Conservation (phyloP, 1,140 invertebrate species). For the Macrobrachium rosenbergii region DNA sequence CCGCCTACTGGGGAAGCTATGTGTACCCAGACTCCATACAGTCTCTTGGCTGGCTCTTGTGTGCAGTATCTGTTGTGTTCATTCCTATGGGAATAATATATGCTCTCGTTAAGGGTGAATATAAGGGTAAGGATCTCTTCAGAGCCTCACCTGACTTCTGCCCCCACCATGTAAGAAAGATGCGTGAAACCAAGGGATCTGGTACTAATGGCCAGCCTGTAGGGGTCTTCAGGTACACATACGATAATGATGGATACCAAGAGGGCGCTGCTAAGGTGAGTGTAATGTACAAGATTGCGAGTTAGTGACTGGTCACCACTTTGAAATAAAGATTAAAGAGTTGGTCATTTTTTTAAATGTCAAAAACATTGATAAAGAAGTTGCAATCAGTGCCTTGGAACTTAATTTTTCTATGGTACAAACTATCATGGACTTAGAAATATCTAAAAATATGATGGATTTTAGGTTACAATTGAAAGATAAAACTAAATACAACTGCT, state of each 20-base stretch:
- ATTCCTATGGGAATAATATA: slow-evolving; percentile 70
- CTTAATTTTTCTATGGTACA: too few species aligned
- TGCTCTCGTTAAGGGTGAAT: slow-evolving; percentile 20
- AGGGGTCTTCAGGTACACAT: slow-evolving; percentile 61
- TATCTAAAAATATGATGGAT: too few species aligned
- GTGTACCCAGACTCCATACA: slow-evolving; percentile 74
- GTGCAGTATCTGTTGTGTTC: slow-evolving; percentile 73
- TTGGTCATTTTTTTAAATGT: neutral
- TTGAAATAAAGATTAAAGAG: neutral
- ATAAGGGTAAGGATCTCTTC: slow-evolving; percentile 51
- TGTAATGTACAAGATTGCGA: neutral
- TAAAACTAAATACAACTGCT: neutral
- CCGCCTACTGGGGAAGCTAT: slow-evolving; percentile 71
- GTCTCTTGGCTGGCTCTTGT: slow-evolving; percentile 73
- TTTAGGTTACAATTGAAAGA: too few species aligned
- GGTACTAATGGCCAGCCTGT: slow-evolving; percentile 34
- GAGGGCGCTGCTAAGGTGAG: slow-evolving; percentile 55
- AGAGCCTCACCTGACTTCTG: slow-evolving; percentile 50
- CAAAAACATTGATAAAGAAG: too few species aligned
- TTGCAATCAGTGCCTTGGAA: too few species aligned
- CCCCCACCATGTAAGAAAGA: slow-evolving; percentile 39
- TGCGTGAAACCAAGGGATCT: slow-evolving; percentile 15
- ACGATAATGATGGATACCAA: slow-evolving; percentile 61
- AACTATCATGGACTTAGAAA: too few species aligned
- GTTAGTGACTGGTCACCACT: neutral